A percentile compares a stretch with the other conserved stretches of the same genome.
Evolutionary conservation across 2,888 invertebrate species (phyloP).

Genomic region (Megalurothrips usitatus): DNA sequence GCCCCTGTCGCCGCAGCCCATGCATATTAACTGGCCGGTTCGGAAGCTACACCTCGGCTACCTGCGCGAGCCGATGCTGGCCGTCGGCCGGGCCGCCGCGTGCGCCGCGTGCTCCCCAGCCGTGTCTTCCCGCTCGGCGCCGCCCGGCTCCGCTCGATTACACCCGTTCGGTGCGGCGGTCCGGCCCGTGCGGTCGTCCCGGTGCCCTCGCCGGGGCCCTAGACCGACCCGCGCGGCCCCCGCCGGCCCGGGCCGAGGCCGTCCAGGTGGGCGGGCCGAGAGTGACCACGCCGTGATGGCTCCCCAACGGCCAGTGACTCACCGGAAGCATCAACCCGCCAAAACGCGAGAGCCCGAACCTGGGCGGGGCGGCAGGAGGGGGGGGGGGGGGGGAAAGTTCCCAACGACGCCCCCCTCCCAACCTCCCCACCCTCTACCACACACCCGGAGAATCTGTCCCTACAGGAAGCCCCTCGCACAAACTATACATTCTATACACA

Average conservation of each 20-base stretch:
- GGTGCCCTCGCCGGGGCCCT: too few species aligned
- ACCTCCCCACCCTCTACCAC: too few species aligned
- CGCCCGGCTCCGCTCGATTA: neutral
- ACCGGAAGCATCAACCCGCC: slow-evolving; percentile 17
- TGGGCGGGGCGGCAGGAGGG: neutral
- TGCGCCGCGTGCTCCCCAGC: neutral
- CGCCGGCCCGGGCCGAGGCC: too few species aligned
- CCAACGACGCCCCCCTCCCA: neutral
- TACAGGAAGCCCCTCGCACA: neutral
- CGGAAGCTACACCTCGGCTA: neutral
- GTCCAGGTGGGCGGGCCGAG: neutral
- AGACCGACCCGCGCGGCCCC: too few species aligned
- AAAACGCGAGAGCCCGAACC: neutral
- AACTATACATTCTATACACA: slow-evolving; percentile 22
- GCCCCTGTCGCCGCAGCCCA: neutral
- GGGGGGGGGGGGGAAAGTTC: neutral
- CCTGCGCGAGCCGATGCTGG: neutral
- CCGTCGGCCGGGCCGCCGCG: neutral
- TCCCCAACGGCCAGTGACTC: slow-evolving; percentile 1
- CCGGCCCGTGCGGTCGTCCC: too few species aligned
- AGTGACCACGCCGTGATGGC: slow-evolving; percentile 8
- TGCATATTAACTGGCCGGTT: neutral
- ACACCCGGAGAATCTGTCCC: neutral
- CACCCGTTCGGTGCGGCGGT: too few species aligned
- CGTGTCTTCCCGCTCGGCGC: neutral